These are phyloP conservation scores for Ceriagrion tenellum DNA, from an alignment of 2,888 invertebrate genomes.

Conservation along the genomic window DNA sequence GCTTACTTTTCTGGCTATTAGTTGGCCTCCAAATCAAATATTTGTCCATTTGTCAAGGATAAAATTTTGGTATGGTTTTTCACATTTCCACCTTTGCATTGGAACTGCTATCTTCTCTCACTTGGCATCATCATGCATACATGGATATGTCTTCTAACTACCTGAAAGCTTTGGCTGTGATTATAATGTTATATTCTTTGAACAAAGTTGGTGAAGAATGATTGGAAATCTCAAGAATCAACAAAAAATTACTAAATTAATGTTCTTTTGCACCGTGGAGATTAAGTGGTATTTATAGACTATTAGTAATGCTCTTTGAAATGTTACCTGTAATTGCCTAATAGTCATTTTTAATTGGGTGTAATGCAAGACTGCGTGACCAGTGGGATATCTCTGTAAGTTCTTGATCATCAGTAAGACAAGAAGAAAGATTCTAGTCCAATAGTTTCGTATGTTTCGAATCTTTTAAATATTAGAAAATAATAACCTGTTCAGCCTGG, in stretches of 20 bases:
- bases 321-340: not conserved
- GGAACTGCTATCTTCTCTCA: not conserved
- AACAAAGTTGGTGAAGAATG: constrained; percentile 36
- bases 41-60: not conserved
- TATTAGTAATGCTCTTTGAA: not conserved
- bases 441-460: constrained; percentile 10
- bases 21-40: not conserved
- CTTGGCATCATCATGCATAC: constrained; percentile 5
- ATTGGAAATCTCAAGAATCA: not conserved
- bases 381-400: not conserved
- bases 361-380: not conserved
- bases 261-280: not conserved
- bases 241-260: not conserved
- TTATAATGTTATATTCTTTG: constrained; percentile 52
- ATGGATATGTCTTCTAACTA: not conserved
- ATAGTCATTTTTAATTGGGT: constrained; percentile 13
- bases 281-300: not conserved
- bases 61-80: not conserved
- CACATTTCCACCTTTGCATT: not conserved
- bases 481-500: not conserved
- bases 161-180: constrained; percentile 63
- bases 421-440: constrained; percentile 9
- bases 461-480: not conserved
- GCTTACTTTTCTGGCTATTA: not conserved
- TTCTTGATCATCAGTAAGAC: not conserved